phyloP scores from a whole-genome alignment of 2,888 invertebrate species.

The Plagodis pulveraria region DNA sequence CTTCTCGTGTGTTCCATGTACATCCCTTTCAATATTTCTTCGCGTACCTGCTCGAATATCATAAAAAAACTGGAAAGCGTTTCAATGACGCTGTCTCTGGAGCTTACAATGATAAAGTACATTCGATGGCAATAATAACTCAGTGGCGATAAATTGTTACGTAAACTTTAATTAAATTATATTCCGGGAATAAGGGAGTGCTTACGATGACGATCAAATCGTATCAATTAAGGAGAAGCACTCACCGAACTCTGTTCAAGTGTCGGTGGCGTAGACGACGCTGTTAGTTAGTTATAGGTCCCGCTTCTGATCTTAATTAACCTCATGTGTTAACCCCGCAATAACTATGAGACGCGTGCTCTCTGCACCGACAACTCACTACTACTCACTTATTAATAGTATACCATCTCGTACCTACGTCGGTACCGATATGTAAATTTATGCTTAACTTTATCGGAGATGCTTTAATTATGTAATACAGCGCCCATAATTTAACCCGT shows the following conservation, averaged over 20 bases:
- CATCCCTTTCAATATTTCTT: conserved; percentile 43
- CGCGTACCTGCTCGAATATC: conserved; percentile 39
- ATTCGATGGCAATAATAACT: conserved; percentile 25
- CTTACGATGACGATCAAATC: conserved; percentile 75
- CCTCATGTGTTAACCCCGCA: conserved; percentile 79
- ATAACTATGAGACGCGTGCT: conserved; percentile 68
- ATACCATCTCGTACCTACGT: conserved; percentile 45
- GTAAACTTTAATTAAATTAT: conserved; percentile 66
- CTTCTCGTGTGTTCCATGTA: conserved; percentile 57
- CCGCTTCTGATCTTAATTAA: conserved; percentile 80
- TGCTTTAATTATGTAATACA: conserved; percentile 63
- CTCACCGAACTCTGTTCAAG: conserved; percentile 61
- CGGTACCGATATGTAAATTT: conserved; percentile 69
- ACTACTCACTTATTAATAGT: conserved; percentile 69
- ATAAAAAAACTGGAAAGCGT: conserved; percentile 22
- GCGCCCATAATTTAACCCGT: conserved; percentile 50
- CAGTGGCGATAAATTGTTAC: conserved; percentile 50
- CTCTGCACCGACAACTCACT: conserved; percentile 58
- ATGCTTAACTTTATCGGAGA: conserved; percentile 70
- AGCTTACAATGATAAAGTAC: conserved; percentile 18
- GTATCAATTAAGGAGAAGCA: conserved; percentile 78
- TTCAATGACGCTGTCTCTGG: conserved; percentile 8
- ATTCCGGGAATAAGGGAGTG: conserved; percentile 59
- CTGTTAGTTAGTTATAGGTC: conserved; percentile 73
- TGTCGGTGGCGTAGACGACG: conserved; percentile 53